A percentile compares a stretch with the other conserved stretches of the same genome.
These are phyloP conservation scores for Mesoclemmys tuberculata DNA, from an alignment of 2,113 vertebrate species.

Conservation along the genomic window DNA sequence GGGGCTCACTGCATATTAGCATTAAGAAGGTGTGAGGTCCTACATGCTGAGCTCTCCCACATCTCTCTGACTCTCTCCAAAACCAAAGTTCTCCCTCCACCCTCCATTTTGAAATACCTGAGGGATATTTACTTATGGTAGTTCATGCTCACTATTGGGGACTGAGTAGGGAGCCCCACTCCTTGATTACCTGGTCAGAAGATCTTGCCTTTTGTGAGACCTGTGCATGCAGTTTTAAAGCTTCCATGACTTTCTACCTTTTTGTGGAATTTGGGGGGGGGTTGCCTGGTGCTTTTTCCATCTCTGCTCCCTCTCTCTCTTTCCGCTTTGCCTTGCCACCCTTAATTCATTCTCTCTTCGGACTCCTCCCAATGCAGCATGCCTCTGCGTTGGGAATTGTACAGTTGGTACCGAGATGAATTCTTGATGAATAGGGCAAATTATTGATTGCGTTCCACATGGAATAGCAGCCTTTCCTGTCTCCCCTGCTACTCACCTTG, in stretches of 20 bases:
- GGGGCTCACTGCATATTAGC: background rate
- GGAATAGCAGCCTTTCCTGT: background rate
- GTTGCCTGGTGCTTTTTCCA: background rate
- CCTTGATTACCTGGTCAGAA: background rate
- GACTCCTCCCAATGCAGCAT: background rate
- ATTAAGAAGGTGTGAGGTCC: background rate
- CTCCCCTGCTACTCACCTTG: background rate
- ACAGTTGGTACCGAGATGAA: background rate
- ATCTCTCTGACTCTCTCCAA: background rate
- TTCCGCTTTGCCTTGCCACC: background rate
- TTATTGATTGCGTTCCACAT: accelerated
- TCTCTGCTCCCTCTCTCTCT: background rate
- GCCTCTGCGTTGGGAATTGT: background rate
- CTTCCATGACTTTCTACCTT: background rate
- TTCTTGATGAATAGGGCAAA: background rate
- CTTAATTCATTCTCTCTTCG: background rate
- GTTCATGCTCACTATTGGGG: background rate
- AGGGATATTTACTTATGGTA: background rate
- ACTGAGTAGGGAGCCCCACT: background rate
- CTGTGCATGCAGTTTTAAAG: background rate
- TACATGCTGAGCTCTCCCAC: background rate
- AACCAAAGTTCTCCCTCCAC: constrained; percentile 10
- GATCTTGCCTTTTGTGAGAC: background rate
- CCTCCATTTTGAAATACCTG: background rate
- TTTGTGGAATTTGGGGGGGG: background rate